Evolutionary conservation across 2,888 invertebrate species (phyloP).

Genomic region (Cephus rjabovi): DNA sequence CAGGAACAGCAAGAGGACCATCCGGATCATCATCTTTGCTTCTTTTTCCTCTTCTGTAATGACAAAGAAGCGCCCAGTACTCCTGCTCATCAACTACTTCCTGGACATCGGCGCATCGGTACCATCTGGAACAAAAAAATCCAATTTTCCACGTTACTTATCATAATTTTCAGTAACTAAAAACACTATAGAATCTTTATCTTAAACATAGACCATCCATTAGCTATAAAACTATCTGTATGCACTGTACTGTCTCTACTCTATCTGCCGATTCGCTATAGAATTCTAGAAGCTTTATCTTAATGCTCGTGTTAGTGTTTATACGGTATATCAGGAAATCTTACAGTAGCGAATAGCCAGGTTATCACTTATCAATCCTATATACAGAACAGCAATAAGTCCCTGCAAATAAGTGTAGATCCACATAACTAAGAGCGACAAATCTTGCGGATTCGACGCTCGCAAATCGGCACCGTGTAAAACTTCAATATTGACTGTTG

Average conservation of each 20-base stretch:
- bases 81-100: conserved; percentile 49
- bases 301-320: too few species aligned
- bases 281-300: too few species aligned
- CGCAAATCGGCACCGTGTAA: background rate
- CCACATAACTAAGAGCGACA: background rate
- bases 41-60: background rate
- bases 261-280: background rate
- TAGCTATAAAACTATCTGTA: background rate
- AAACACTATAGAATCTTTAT: background rate
- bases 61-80: background rate
- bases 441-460: background rate
- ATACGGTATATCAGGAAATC: background rate
- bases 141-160: background rate
- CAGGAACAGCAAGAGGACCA: conserved; percentile 24
- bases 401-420: background rate
- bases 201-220: background rate
- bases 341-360: background rate
- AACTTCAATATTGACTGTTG: conserved; percentile 2
- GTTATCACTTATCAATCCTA: background rate
- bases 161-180: background rate
- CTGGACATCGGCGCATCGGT: conserved; percentile 42
- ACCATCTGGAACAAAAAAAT: conserved; percentile 37
- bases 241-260: background rate
- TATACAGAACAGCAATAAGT: background rate
- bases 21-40: conserved; percentile 14